Base-by-base conservation (phyloP, 2,888 invertebrate species). In the Xestoiulus laeticollis region DNA sequence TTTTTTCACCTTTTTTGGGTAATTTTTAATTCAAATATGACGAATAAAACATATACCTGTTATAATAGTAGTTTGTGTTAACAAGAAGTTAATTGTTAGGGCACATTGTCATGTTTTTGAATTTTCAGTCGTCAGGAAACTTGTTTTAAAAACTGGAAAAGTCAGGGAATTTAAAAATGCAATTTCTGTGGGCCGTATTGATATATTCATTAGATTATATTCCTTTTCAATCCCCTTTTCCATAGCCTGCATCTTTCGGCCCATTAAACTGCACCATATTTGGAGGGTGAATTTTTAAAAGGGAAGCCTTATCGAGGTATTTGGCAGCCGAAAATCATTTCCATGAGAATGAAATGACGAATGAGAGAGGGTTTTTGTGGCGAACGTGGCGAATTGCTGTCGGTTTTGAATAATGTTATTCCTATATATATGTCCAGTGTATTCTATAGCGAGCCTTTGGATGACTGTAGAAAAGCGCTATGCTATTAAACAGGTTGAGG, bases 281-380 rank as follows among this genome's bases (percentile, higher is more conserved):
- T 53, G n/a, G n/a, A 53, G 4, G 53, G 16, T 53, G 53, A 19
- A 5, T 53, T 53, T 53, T n/a, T 19, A 19, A 53, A n/a, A 53
- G 53, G 53, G 16, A n/a, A 19, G 16, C 53, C 53, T 53, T 53
- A 53, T 53, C 53, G 53, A 53, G 53, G 53, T n/a, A 53, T 53
- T 53, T 53, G 53, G 53, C 53, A 19, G 0, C 53, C 53, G 53
- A 53, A 53, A 48, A 16, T 53, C 19, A 53, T 53, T 53, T 53
- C 53, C 53, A 53, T 53, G 53, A 53, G 53, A 53, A 53, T 53
- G 53, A 53, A 53, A 53, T 53, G 53, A 53, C 53, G 53, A 53
- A 53, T 53, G 2, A n/a, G n/a, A n/a, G n/a, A n/a, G 5, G 53
- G 53, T 19, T 53, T 19, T 53, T 53, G 53, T 19, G 53, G 53